These are phyloP conservation scores for Myotis myotis DNA, from an alignment of 2,797 vertebrate species.

Conservation along the genomic window DNA sequence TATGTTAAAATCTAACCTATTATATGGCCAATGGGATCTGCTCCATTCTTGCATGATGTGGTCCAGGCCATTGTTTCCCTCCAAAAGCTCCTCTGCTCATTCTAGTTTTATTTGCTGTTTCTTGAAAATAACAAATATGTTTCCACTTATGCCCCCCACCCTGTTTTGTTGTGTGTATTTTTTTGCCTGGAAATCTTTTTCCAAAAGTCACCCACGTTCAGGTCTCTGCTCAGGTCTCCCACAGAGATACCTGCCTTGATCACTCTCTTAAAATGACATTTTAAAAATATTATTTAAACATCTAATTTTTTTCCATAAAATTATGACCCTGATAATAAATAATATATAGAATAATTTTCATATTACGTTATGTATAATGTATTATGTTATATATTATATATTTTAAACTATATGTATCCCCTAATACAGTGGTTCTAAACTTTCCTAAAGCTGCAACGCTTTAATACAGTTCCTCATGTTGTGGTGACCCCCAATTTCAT, in stretches of 20 bases:
- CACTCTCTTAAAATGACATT: neutral
- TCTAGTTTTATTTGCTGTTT: neutral
- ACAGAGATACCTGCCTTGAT: neutral
- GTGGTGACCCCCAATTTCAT: too few species aligned
- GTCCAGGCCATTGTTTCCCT: neutral
- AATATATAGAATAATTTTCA: neutral
- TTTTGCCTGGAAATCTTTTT: neutral
- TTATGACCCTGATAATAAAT: neutral
- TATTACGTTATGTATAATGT: neutral
- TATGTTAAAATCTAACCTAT: neutral
- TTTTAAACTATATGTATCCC: neutral
- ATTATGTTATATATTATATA: neutral
- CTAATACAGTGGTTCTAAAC: neutral
- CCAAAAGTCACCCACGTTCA: neutral
- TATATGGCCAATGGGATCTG: neutral
- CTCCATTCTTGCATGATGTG: neutral
- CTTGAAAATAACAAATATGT: neutral
- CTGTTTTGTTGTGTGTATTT: neutral
- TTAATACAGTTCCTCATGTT: too few species aligned
- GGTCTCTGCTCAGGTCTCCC: neutral
- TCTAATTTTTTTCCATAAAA: neutral
- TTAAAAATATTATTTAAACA: neutral
- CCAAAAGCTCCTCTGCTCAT: neutral
- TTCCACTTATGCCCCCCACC: neutral
- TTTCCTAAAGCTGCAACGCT: too few species aligned